A percentile compares a stretch with the other conserved stretches of the same genome.
Evolutionary conservation across 2,888 invertebrate genomes (phyloP).

Genomic region (Tanytarsus gracilentus): DNA sequence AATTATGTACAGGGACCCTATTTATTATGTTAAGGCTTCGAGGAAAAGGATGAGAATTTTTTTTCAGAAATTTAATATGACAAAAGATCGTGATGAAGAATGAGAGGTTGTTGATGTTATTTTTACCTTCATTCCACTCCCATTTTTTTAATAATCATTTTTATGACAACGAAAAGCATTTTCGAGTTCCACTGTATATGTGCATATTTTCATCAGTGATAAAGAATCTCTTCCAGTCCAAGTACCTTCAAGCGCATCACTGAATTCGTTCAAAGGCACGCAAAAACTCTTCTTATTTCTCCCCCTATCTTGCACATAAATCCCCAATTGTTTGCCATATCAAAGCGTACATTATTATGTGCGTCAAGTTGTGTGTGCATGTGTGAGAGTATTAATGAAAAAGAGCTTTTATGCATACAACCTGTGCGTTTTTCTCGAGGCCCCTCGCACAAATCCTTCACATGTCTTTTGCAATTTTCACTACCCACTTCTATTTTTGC

Average conservation of each 20-base stretch:
- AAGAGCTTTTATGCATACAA: constrained; percentile 2
- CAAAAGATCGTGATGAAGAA: constrained; percentile 15
- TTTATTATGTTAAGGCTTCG: no score
- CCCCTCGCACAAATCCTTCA: no score
- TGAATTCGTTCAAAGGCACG: constrained; percentile 16
- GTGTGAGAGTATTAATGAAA: neutral
- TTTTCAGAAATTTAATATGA: neutral
- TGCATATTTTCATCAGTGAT: neutral
- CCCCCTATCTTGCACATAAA: constrained; percentile 7
- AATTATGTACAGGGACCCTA: no score
- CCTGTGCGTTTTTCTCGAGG: neutral
- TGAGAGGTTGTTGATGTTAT: neutral
- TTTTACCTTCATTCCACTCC: constrained; percentile 1
- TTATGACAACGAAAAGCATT: neutral
- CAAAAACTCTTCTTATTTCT: constrained; percentile 4
- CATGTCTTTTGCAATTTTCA: no score
- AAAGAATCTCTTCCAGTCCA: neutral
- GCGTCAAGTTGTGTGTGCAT: neutral
- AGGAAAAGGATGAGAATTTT: no score
- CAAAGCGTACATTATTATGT: neutral
- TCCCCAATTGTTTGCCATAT: constrained; percentile 11
- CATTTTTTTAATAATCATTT: no score
- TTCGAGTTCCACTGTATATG: no score
- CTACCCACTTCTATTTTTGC: no score
- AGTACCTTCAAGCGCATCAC: constrained; percentile 11